Percentiles rank a stretch among this genome's conserved stretches.
phyloP scores from a whole-genome alignment of 2,797 vertebrate species.

The Nyctalus aviator region DNA sequence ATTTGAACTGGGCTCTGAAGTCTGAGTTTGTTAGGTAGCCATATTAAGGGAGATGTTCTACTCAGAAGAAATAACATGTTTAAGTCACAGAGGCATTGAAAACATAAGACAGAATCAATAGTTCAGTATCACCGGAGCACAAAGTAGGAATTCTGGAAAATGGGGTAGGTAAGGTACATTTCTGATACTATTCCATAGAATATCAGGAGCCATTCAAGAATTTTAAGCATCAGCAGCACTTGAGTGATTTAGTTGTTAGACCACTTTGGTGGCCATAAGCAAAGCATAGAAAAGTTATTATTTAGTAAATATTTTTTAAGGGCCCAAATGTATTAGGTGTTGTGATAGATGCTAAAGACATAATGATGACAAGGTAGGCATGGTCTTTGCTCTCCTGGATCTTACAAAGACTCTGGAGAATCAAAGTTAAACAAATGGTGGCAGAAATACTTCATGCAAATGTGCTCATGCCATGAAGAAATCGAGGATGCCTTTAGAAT shows the following conservation, averaged over 20 bases:
- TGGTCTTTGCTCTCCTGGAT: background rate
- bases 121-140: background rate
- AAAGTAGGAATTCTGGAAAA: slow-evolving; percentile 27
- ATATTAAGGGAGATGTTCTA: background rate
- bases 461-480: background rate
- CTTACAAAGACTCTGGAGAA: background rate
- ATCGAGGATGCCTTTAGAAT: background rate
- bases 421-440: background rate
- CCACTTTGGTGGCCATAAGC: background rate
- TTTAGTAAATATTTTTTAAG: background rate
- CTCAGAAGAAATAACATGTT: slow-evolving; percentile 4
- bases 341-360: background rate
- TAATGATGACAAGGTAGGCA: background rate
- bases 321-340: background rate
- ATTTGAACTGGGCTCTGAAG: slow-evolving; percentile 18
- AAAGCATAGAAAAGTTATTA: background rate
- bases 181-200: background rate
- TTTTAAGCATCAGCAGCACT: background rate
- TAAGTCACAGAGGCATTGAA: background rate
- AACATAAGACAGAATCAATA: background rate
- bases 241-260: background rate
- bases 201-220: background rate
- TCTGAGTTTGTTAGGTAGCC: background rate
- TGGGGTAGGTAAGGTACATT: background rate
- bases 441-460: background rate